Evolutionary conservation across 1,140 invertebrate species (phyloP).

Genomic region (Lordiphosa collinella): DNA sequence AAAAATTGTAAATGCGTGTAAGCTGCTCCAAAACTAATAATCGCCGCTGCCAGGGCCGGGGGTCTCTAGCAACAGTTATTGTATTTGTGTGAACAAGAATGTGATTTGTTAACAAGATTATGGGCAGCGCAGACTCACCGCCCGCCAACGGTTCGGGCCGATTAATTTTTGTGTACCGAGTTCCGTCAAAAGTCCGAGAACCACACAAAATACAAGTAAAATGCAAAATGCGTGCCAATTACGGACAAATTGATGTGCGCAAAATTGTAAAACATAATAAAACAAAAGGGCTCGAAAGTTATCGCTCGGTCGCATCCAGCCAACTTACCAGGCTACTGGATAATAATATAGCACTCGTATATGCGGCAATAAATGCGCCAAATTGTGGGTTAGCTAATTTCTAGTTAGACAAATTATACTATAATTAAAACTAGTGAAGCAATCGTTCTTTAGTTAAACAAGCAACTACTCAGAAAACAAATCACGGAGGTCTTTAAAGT

Average conservation of each 20-base stretch:
- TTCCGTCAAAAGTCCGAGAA: too few species aligned
- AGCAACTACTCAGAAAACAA: too few species aligned
- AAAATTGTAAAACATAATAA: conserved; percentile 59
- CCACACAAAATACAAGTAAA: not conserved
- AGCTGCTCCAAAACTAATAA: conserved; percentile 42
- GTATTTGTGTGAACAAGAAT: conserved; percentile 78
- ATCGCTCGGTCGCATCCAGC: conserved; percentile 33
- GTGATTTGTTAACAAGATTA: conserved; percentile 79
- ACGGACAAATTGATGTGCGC: conserved; percentile 58
- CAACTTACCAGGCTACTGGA: conserved; percentile 35
- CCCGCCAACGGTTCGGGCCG: not conserved
- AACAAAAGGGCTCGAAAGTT: conserved; percentile 58
- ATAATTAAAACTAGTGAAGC: too few species aligned
- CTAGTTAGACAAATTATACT: too few species aligned
- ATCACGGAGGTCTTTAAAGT: too few species aligned
- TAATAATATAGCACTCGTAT: conserved; percentile 37
- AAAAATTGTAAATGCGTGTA: conserved; percentile 31
- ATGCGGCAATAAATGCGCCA: too few species aligned
- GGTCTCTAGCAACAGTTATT: conserved; percentile 16
- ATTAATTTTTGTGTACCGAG: too few species aligned
- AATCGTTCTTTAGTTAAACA: too few species aligned
- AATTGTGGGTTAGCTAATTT: too few species aligned
- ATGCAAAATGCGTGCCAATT: conserved; percentile 67
- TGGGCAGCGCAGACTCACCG: conserved; percentile 29
- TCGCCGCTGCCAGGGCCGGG: conserved; percentile 7